Evolutionary conservation across 2,113 vertebrate genomes (phyloP).

Genomic region (Ornithorhynchus anatinus): DNA sequence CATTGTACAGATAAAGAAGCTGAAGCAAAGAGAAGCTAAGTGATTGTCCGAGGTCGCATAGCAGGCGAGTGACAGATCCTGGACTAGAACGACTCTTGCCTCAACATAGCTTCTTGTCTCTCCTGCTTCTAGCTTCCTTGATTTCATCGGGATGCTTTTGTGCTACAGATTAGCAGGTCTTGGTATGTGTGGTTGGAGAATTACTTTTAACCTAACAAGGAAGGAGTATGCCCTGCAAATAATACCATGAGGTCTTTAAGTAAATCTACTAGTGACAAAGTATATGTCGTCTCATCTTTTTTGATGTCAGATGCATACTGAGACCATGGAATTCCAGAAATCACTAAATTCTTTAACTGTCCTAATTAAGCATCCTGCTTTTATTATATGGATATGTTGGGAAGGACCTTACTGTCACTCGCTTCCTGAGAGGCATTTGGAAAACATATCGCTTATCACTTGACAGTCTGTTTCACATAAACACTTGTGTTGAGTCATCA

Average conservation of each 20-base stretch:
- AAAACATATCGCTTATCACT: constrained; percentile 52
- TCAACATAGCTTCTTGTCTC: background rate
- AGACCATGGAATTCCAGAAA: constrained; percentile 23
- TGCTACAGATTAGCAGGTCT: constrained; percentile 10
- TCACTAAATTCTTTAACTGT: constrained; percentile 42
- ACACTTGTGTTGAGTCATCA: background rate
- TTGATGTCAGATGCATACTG: constrained; percentile 7
- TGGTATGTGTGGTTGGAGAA: background rate
- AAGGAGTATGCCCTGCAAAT: constrained; percentile 19
- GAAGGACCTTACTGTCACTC: constrained; percentile 52
- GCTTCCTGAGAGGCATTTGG: constrained; percentile 60
- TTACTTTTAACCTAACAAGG: background rate
- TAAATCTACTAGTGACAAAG: constrained; percentile 16
- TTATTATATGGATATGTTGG: constrained; percentile 56
- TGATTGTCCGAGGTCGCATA: too few relatives aligned
- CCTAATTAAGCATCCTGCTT: constrained; percentile 56
- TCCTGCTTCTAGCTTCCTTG: background rate
- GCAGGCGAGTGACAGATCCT: too few relatives aligned
- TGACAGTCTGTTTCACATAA: constrained; percentile 32
- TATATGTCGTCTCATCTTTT: constrained; percentile 27
- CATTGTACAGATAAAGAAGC: too few relatives aligned
- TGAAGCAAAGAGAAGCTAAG: too few relatives aligned
- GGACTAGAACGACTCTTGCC: background rate
- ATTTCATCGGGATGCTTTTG: background rate
- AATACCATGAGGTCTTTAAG: constrained; percentile 1